Evolutionary conservation across 2,888 invertebrate species (phyloP).

Genomic region (Diaprepes abbreviatus): DNA sequence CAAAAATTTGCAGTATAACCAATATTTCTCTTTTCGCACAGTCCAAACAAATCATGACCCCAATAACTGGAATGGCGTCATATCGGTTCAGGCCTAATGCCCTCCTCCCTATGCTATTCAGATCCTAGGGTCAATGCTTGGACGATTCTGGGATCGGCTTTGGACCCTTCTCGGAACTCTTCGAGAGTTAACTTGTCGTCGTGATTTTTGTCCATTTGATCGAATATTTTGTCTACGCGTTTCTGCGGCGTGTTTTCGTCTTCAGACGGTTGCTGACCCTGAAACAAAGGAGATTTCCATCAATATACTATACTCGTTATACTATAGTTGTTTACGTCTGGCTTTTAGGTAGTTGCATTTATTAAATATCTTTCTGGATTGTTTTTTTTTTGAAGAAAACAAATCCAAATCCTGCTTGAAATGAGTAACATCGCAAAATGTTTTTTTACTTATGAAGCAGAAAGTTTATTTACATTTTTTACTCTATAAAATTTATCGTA

Average conservation of each 20-base stretch:
- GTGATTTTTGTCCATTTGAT: conserved; percentile 99
- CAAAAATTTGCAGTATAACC: neutral
- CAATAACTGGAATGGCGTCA: conserved; percentile 55
- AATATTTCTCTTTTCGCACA: conserved; percentile 5
- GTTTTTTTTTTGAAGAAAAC: too few relatives aligned
- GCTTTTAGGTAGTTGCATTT: too few relatives aligned
- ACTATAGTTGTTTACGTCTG: too few relatives aligned
- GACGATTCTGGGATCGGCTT: conserved; percentile 96
- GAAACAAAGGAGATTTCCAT: conserved; percentile 55
- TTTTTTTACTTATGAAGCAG: too few relatives aligned
- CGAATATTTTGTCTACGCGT: conserved; percentile 98
- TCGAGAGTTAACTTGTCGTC: conserved; percentile 96
- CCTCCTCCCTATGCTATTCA: conserved; percentile 70
- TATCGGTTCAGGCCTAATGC: conserved; percentile 61
- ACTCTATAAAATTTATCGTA: too few relatives aligned
- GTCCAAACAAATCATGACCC: conserved; percentile 15
- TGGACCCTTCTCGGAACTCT: conserved; percentile 97
- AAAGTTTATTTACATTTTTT: too few relatives aligned
- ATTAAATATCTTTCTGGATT: too few relatives aligned
- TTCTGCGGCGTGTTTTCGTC: conserved; percentile 95
- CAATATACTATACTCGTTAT: too few relatives aligned
- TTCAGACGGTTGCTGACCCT: conserved; percentile 92
- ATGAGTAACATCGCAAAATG: too few relatives aligned
- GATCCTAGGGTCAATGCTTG: conserved; percentile 92
- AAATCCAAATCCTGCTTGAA: too few relatives aligned